Base-by-base conservation (phyloP, 2,113 vertebrate genomes). In the Herpailurus yagouaroundi region DNA sequence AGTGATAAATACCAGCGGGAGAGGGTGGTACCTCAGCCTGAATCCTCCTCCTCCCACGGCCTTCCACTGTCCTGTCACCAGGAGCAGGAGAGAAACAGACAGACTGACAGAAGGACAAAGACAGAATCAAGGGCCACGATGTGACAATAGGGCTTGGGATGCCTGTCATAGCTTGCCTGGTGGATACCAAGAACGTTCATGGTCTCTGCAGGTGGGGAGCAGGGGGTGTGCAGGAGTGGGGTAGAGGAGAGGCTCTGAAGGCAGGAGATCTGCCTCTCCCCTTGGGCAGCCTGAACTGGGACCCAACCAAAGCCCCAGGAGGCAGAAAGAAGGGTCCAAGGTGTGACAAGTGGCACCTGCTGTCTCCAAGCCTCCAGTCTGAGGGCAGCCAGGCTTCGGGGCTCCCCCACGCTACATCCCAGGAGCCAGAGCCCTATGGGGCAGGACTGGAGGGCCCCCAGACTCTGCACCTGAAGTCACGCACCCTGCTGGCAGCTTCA, bases 51-150 rank as follows among this genome's bases (percentile, higher is more conserved):
- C 76, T 15, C 94, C 76, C 60, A 23, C 0, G 18, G 80, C 85
- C 66, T 76, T 68, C 82, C 29, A 57, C 93, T 38, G 64, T 91
- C 91, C 96, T 94, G 87, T 63, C 89, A 55, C 95, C 80, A 68
- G 68, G 52, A 94, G 93, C 80, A 57, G 86, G 68, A 94, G 41
- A 95, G 9, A 89, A 41, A 92, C 3, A 69, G 80, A 94, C 74
- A 80, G 89, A 91, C 0, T 1, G 68, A 89, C 7, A 15, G 89
- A 57, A 81, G 84, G 94, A 89, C 76, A 93, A 50, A 97, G 93
- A 94, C 73, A 64, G 84, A 95, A 25, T 18, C 55, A n/a, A 73
- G 90, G 87, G 93, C 74, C 3, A 0, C 55, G 93, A 81, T 52
- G 57, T 19, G 52, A n/a, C 14, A 14, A 5, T 1, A 14, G 48